Percentiles rank a stretch among this genome's conserved stretches.
These are phyloP conservation scores for Tor tambroides DNA, from an alignment of 2,113 vertebrate species.

Conservation along the genomic window DNA sequence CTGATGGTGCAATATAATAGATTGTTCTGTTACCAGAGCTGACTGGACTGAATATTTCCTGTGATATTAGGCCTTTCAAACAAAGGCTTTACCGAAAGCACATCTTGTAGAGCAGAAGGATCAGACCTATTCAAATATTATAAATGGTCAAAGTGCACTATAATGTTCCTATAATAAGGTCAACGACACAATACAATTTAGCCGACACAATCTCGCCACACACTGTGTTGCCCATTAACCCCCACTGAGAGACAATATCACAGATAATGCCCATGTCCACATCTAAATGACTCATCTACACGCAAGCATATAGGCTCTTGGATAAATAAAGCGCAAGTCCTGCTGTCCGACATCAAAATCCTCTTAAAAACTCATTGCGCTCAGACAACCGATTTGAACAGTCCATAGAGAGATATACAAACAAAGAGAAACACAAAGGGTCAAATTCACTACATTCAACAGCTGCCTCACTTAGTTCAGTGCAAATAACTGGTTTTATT, in stretches of 20 bases:
- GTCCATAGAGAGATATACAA: background rate
- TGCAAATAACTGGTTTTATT: background rate
- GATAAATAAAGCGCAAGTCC: constrained; percentile 48
- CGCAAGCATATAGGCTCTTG: constrained; percentile 1
- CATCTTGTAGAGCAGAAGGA: background rate
- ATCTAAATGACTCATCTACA: background rate
- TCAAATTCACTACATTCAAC: background rate
- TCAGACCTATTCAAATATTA: constrained; percentile 15
- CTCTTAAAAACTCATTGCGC: constrained; percentile 55
- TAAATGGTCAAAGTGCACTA: constrained; percentile 3
- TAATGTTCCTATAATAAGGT: constrained; percentile 10
- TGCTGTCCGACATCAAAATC: constrained; percentile 42
- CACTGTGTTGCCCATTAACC: background rate
- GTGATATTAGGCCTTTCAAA: background rate
- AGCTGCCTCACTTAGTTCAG: background rate
- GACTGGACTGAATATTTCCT: background rate
- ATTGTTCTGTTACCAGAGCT: background rate
- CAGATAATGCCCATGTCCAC: background rate
- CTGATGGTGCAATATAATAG: background rate
- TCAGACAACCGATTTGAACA: constrained; percentile 44
- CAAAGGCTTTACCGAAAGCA: background rate
- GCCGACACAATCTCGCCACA: background rate
- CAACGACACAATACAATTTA: background rate
- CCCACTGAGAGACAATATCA: constrained; percentile 12
- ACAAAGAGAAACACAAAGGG: background rate